A percentile compares a stretch with the other conserved stretches of the same genome.
Conservation (phyloP, 2,888 invertebrate genomes). For the Aspidiotus destructor region DNA sequence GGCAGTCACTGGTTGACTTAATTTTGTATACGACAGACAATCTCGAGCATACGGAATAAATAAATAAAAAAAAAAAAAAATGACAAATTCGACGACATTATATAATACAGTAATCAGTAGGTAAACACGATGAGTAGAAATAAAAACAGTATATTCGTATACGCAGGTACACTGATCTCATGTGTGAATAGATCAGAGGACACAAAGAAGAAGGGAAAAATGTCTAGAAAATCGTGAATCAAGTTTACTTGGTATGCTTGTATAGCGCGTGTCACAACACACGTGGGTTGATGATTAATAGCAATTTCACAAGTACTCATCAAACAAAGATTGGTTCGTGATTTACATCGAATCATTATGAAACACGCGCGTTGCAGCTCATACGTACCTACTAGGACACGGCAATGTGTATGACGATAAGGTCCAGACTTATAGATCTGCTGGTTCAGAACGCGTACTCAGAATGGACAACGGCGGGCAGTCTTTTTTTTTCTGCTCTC, state of each 20-base stretch:
- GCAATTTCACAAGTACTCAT: conserved; percentile 18
- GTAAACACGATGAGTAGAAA: not conserved
- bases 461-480: too few species aligned
- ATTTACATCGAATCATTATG: conserved; percentile 15
- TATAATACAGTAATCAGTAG: not conserved
- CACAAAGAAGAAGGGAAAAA: not conserved
- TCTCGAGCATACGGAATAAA: too few species aligned
- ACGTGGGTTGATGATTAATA: conserved; percentile 16
- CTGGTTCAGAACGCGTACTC: not conserved
- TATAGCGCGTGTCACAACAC: conserved; percentile 13
- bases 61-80: too few species aligned
- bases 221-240: conserved; percentile 7
- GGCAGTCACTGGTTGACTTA: too few species aligned
- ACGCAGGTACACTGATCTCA: not conserved
- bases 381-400: too few species aligned
- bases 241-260: not conserved
- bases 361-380: conserved; percentile 3
- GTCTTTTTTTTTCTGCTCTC: too few species aligned
- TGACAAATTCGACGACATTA: not conserved
- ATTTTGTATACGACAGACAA: too few species aligned
- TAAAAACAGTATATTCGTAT: not conserved
- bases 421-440: not conserved
- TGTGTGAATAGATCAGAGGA: not conserved
- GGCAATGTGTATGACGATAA: not conserved
- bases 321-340: conserved; percentile 12